These are phyloP conservation scores for Stegastes partitus DNA, from an alignment of 2,113 vertebrate genomes.

Conservation along the genomic window DNA sequence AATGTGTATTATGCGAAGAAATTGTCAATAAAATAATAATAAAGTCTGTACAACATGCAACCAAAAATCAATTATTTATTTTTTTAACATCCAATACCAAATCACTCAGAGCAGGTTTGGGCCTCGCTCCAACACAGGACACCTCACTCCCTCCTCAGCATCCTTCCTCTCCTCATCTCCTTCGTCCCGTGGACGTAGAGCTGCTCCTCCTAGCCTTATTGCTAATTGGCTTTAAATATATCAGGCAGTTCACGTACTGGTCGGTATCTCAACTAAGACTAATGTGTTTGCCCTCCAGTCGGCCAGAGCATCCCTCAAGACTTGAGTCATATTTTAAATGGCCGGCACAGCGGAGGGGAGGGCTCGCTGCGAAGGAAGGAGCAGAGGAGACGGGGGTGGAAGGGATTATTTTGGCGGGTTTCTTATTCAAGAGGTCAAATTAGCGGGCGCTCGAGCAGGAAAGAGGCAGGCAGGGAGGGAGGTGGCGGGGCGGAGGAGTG, in stretches of 20 bases:
- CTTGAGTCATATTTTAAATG: slow-evolving; percentile 82
- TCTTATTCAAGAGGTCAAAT: slow-evolving; percentile 80
- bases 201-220: slow-evolving; percentile 54
- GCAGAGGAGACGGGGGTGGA: slow-evolving; percentile 45
- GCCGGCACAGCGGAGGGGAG: slow-evolving; percentile 44
- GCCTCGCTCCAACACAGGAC: background rate
- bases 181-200: slow-evolving; percentile 39
- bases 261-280: slow-evolving; percentile 79
- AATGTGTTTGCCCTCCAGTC: slow-evolving; percentile 78
- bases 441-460: slow-evolving; percentile 49
- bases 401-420: slow-evolving; percentile 70
- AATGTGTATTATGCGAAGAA: too few species aligned
- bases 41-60: too few species aligned
- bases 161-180: slow-evolving; percentile 17
- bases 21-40: too few species aligned
- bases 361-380: slow-evolving; percentile 45
- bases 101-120: slow-evolving; percentile 16
- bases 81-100: background rate
- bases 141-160: background rate
- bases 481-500: slow-evolving; percentile 33
- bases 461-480: slow-evolving; percentile 38
- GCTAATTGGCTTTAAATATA: slow-evolving; percentile 84
- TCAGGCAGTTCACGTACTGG: slow-evolving; percentile 80
- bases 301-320: slow-evolving; percentile 73
- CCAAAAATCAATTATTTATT: too few species aligned